A percentile compares a stretch with the other conserved stretches of the same genome.
Evolutionary conservation across 2,888 invertebrate species (phyloP).

Genomic region (Melitaea athalia): DNA sequence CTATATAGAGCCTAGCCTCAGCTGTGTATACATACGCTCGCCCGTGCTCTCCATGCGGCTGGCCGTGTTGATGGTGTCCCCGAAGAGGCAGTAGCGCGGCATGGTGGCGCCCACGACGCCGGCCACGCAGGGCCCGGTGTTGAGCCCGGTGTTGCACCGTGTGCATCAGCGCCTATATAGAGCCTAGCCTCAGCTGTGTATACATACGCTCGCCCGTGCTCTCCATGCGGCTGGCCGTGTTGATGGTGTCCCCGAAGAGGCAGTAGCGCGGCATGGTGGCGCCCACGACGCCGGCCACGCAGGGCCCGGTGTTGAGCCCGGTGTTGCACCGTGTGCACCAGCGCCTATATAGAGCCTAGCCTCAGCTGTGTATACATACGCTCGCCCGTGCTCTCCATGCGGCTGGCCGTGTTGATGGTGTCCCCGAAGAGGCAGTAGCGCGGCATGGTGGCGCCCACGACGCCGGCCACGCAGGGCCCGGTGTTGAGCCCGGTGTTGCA

Average conservation of each 20-base stretch:
- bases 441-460: conserved; percentile 84
- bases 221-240: conserved; percentile 86
- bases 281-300: conserved; percentile 85
- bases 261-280: conserved; percentile 84
- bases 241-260: conserved; percentile 84
- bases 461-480: conserved; percentile 85
- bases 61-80: conserved; percentile 85
- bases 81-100: conserved; percentile 84
- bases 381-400: conserved; percentile 83
- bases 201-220: conserved; percentile 65
- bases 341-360: conserved; percentile 45
- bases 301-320: conserved; percentile 84
- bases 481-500: conserved; percentile 84
- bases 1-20: conserved; percentile 37
- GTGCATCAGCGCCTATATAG: conserved; percentile 59
- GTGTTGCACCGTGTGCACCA: conserved; percentile 82
- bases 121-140: conserved; percentile 85
- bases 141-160: conserved; percentile 82
- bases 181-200: not conserved
- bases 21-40: conserved; percentile 31
- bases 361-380: conserved; percentile 23
- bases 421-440: conserved; percentile 84
- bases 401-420: conserved; percentile 84
- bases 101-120: conserved; percentile 84
- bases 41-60: conserved; percentile 85